A percentile compares a stretch with the other conserved stretches of the same genome.
These are phyloP conservation scores for Cataglyphis altisquamis DNA, from an alignment of 2,888 invertebrate species.

Conservation along the genomic window DNA sequence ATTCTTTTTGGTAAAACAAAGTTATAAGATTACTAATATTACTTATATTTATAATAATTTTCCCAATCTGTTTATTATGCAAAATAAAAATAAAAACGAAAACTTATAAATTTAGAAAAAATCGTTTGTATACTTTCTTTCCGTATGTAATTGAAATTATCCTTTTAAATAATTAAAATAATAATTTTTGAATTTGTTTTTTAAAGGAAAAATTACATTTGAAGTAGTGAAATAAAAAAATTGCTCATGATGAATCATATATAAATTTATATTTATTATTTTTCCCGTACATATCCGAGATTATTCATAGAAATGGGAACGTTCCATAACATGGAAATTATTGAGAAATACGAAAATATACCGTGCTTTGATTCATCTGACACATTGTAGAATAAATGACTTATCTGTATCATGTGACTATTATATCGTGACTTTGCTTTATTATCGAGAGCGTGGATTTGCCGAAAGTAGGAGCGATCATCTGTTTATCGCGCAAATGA, in stretches of 20 bases:
- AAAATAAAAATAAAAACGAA: no score
- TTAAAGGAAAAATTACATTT: background rate
- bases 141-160: background rate
- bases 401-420: background rate
- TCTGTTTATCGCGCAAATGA: conserved; percentile 51
- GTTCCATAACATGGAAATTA: background rate
- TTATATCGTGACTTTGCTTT: background rate
- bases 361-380: background rate
- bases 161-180: background rate
- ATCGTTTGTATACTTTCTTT: background rate
- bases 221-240: background rate
- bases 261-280: background rate
- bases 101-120: no score
- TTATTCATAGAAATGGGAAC: background rate
- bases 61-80: no score
- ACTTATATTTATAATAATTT: no score
- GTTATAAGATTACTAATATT: no score
- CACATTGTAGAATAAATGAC: background rate
- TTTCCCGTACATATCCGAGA: background rate
- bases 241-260: background rate
- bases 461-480: conserved; percentile 15
- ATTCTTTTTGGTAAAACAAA: no score
- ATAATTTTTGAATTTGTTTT: background rate
- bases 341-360: background rate
- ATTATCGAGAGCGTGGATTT: background rate